Conservation (phyloP, 2,888 invertebrate genomes). For the Monochamus alternatus region DNA sequence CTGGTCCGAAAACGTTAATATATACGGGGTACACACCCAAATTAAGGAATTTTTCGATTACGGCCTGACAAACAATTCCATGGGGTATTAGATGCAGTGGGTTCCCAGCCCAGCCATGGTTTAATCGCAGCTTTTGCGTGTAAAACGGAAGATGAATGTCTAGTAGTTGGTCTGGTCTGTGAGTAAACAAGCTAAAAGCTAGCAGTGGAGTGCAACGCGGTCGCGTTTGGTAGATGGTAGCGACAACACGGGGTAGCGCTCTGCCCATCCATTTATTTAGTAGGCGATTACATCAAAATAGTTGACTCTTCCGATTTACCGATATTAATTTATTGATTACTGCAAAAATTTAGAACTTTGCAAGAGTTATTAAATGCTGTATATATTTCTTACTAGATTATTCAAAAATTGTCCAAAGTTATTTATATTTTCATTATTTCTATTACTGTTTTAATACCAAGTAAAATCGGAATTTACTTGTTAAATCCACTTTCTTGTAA, state of each 20-base stretch:
- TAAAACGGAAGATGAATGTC: conserved; percentile 54
- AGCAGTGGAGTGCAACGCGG: conserved; percentile 26
- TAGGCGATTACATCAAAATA: too few species aligned
- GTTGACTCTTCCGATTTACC: too few species aligned
- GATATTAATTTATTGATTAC: too few species aligned
- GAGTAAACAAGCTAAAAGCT: conserved; percentile 52
- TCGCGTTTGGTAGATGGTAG: conserved; percentile 23
- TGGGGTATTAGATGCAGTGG: conserved; percentile 5
- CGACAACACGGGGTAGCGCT: conserved; percentile 25
- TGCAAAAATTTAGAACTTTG: too few species aligned
- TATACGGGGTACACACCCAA: neutral
- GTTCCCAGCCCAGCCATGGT: conserved; percentile 18
- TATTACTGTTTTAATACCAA: too few species aligned
- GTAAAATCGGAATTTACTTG: too few species aligned
- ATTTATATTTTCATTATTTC: too few species aligned
- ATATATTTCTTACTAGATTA: too few species aligned
- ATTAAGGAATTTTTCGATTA: conserved; percentile 11
- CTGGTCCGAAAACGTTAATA: neutral
- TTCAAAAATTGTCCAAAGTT: too few species aligned
- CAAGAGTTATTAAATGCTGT: too few species aligned
- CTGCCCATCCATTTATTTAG: neutral
- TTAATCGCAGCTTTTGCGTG: conserved; percentile 50
- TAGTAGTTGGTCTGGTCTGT: conserved; percentile 45
- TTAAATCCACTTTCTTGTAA: too few species aligned
- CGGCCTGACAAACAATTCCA: conserved; percentile 13